phyloP scores from a whole-genome alignment of 2,797 vertebrate genomes.

The Phoeniculus purpureus region DNA sequence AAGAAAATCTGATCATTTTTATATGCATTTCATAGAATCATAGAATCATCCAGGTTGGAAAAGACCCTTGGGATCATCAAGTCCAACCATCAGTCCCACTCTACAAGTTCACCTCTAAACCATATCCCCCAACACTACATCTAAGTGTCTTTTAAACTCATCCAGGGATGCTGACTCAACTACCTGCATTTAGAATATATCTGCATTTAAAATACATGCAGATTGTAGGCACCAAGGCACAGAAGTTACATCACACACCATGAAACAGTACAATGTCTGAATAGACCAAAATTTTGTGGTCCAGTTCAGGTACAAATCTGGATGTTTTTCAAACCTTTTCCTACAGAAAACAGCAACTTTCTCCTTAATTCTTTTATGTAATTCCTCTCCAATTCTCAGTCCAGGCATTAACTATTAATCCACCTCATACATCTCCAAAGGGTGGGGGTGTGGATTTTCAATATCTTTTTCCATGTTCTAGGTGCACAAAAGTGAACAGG shows the following conservation, averaged over 20 bases:
- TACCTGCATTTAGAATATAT: too few species aligned
- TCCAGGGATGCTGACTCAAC: too few species aligned
- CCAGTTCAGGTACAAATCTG: neutral
- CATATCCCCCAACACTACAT: too few species aligned
- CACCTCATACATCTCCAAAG: neutral
- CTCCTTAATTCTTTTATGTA: neutral
- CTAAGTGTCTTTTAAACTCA: too few species aligned
- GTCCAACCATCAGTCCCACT: too few species aligned
- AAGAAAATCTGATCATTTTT: neutral
- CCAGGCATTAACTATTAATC: conserved; percentile 44
- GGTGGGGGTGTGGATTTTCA: neutral
- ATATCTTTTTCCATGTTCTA: neutral
- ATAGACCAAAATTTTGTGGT: neutral
- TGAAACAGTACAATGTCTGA: neutral
- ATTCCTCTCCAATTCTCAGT: conserved; percentile 3
- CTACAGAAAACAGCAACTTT: neutral
- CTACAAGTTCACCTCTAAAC: too few species aligned
- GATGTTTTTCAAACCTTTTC: neutral
- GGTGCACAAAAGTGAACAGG: neutral
- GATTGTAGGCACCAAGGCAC: neutral
- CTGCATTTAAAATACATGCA: neutral
- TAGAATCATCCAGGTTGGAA: too few species aligned
- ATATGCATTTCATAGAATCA: too few species aligned
- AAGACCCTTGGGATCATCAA: too few species aligned
- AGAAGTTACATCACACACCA: neutral